These are phyloP conservation scores for Aphrocallistes beatrix DNA, from an alignment of 37 sponge, comb jelly and placozoan genomes.

Conservation along the genomic window DNA sequence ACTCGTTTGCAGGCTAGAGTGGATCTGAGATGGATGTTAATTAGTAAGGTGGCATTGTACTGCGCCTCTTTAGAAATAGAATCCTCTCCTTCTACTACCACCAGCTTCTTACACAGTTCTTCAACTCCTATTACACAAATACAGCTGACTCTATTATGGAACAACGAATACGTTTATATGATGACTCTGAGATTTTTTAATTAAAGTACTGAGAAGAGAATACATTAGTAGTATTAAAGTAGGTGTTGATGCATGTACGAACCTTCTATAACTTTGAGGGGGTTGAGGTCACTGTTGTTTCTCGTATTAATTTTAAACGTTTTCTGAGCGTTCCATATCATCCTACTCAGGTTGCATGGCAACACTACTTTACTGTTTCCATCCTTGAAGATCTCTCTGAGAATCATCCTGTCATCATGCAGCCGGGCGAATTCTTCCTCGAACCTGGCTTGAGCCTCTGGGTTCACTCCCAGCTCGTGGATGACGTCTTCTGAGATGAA, in stretches of 20 bases:
- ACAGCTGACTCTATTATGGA: background rate
- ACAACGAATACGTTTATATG: background rate
- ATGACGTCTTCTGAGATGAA: constrained; percentile 66
- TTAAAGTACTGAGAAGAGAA: background rate
- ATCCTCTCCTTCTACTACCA: constrained; percentile 87
- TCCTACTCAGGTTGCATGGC: constrained; percentile 77
- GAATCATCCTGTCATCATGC: constrained; percentile 59
- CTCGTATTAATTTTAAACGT: constrained; percentile 75
- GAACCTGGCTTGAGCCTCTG: constrained; percentile 49
- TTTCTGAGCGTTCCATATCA: constrained; percentile 98
- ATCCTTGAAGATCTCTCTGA: constrained; percentile 76
- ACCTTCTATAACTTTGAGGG: constrained; percentile 71
- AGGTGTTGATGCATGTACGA: too few relatives aligned
- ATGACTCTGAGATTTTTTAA: background rate
- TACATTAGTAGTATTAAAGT: too few relatives aligned
- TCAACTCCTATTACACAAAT: constrained; percentile 42
- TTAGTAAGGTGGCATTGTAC: constrained; percentile 87
- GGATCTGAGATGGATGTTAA: constrained; percentile 75
- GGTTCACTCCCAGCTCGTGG: constrained; percentile 49
- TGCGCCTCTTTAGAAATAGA: constrained; percentile 72
- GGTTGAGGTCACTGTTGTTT: constrained; percentile 69
- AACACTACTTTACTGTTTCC: constrained; percentile 71
- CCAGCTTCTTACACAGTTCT: constrained; percentile 63
- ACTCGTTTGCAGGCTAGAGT: constrained; percentile 63
- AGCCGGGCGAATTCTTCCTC: constrained; percentile 75